These are phyloP conservation scores for Capreolus pygargus DNA, from an alignment of 2,113 vertebrate genomes.

Conservation along the genomic window DNA sequence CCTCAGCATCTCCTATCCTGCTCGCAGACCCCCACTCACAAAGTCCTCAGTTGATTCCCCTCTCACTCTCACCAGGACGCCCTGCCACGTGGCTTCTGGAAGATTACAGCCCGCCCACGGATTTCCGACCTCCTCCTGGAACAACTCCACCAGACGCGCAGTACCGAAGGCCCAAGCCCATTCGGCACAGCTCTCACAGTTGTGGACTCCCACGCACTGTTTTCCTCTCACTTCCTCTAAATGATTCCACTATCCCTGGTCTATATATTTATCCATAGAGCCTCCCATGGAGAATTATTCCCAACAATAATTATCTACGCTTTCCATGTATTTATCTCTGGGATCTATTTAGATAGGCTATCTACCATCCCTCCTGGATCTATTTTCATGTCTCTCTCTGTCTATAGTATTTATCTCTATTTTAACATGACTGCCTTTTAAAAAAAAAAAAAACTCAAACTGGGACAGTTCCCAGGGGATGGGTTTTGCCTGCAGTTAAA, in stretches of 20 bases:
- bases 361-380: slow-evolving; percentile 41
- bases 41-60: background rate
- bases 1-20: background rate
- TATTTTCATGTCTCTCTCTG: slow-evolving; percentile 53
- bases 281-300: background rate
- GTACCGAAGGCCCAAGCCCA: background rate
- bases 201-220: background rate
- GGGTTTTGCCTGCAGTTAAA: slow-evolving; percentile 37
- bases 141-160: background rate
- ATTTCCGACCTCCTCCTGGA: background rate
- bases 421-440: slow-evolving; percentile 53
- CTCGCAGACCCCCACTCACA: background rate
- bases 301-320: slow-evolving; percentile 46
- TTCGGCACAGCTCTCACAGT: background rate
- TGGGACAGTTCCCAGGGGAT: slow-evolving; percentile 59
- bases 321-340: slow-evolving; percentile 47
- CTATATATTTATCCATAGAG: background rate
- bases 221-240: background rate
- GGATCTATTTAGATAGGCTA: slow-evolving; percentile 50
- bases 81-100: background rate
- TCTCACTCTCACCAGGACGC: background rate
- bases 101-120: background rate
- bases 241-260: background rate
- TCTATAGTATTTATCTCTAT: slow-evolving; percentile 60
- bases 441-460: slow-evolving; percentile 38